Percentiles rank a stretch among this genome's conserved stretches.
Evolutionary conservation across 2,797 vertebrate genomes (phyloP).

Genomic region (Euthynnus affinis): DNA sequence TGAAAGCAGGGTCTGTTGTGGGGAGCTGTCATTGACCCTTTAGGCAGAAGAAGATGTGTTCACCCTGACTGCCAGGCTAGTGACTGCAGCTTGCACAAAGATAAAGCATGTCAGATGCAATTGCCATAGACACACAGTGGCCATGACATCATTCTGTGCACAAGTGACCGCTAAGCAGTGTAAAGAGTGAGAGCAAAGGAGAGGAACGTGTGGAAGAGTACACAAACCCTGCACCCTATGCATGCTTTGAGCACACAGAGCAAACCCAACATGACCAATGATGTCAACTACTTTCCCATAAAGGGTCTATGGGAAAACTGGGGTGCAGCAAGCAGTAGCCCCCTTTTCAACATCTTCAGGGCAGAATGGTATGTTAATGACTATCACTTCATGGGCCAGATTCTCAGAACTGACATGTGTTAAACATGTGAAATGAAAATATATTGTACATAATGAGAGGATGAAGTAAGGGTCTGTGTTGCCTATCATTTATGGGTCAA

Average conservation of each 20-base stretch:
- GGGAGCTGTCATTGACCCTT: constrained; percentile 64
- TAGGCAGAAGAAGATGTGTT: constrained; percentile 72
- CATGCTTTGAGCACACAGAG: constrained; percentile 83
- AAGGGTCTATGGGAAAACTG: constrained; percentile 75
- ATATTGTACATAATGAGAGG: constrained; percentile 20
- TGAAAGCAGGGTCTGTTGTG: constrained; percentile 79
- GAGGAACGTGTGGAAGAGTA: constrained; percentile 74
- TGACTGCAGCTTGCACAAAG: constrained; percentile 84
- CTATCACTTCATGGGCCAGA: constrained; percentile 59
- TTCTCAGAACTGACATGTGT: constrained; percentile 33
- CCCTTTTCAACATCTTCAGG: constrained; percentile 72
- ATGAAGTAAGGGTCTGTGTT: constrained; percentile 43
- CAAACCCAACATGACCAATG: constrained; percentile 77
- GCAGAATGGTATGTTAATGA: constrained; percentile 78
- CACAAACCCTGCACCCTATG: constrained; percentile 76
- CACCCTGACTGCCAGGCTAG: constrained; percentile 66
- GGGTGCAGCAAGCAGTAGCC: constrained; percentile 65
- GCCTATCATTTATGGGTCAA: constrained; percentile 1
- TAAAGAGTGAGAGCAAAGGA: constrained; percentile 70
- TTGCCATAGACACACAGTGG: constrained; percentile 75
- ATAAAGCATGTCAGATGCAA: constrained; percentile 88
- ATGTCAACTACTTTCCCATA: constrained; percentile 86
- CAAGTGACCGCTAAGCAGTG: constrained; percentile 71
- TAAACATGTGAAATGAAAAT: constrained; percentile 58
- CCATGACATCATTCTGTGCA: constrained; percentile 86